Percentiles rank a stretch among this genome's conserved stretches.
Conservation (phyloP, 2,797 vertebrate species). For the Alcedo quadribrachys region DNA sequence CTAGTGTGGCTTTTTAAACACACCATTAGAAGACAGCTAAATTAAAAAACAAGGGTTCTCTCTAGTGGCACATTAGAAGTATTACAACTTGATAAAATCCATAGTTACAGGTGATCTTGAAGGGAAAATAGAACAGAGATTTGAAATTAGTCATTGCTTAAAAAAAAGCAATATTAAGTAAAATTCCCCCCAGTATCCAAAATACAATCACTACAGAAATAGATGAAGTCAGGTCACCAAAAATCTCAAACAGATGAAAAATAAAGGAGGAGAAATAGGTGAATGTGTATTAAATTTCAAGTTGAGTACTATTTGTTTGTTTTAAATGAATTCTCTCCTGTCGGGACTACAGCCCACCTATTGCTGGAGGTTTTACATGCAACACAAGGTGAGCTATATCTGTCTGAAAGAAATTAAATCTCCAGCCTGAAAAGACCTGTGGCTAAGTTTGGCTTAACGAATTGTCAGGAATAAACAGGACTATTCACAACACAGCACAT, state of each 20-base stretch:
- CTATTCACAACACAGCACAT: neutral
- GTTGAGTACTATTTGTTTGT: neutral
- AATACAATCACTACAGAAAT: neutral
- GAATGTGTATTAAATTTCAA: neutral
- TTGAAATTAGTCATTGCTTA: neutral
- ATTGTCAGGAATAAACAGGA: neutral
- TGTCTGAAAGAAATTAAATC: neutral
- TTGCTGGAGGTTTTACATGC: neutral
- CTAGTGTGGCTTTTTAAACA: neutral
- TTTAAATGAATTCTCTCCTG: neutral
- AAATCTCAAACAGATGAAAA: neutral
- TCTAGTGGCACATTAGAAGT: conserved; percentile 26
- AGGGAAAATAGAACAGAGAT: neutral
- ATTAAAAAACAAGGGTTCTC: conserved; percentile 23
- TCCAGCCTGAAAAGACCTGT: neutral
- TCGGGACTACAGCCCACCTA: neutral
- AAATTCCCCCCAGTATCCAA: neutral
- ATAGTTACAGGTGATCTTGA: neutral
- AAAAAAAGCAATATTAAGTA: neutral
- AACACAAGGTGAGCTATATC: neutral
- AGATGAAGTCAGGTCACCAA: neutral
- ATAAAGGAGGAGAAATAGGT: neutral
- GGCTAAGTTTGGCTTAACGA: neutral
- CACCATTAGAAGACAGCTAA: neutral
- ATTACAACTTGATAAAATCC: conserved; percentile 12